Evolutionary conservation across 2,797 vertebrate species (phyloP), one percentile per base, ranked within the genome.

Genomic region (Myioborus melanocephalus): DNA sequence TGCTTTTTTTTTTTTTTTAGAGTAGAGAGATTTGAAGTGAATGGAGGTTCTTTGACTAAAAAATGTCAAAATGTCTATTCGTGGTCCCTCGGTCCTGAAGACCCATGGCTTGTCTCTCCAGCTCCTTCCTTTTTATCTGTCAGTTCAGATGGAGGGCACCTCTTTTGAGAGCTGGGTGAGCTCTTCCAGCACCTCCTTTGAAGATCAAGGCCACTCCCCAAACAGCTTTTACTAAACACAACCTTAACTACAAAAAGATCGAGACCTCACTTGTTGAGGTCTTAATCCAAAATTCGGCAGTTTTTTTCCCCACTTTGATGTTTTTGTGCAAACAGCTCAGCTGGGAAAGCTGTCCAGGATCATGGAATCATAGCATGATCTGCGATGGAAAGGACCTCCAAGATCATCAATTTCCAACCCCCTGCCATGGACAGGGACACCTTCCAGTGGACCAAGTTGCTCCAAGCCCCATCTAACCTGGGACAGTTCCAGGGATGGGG

Each of bases 361-460:
- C 22, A 41, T 3, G 6, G 43, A 61, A 63, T 22, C 23, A 50
- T 0, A 12, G n/a, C 22, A 65, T 53, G 39, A 34, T 7, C 6
- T 78, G 59, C 15, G 13, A 41, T 41, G 39, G 39, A 32, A 71
- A 12, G 22, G 12, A 41, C 13, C 9, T 52, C 15, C 12, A 53
- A 47, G 10, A n/a, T 3, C 30, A 35, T 23, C 52, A 5, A 4
- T 3, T 78, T 78, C 46, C 59, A 65, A 5, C 4, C 3, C 3
- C 18, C 22, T 41, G 10, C 30, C 39, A 20, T 20, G 30, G 34
- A 2, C 44, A 64, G 14, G 7, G 44, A 46, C 8, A 70, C 6
- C 6, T 83, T 35, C 12, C 21, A 46, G 2, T 8, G 1, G 0
- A 0, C 10, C 22, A 83, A 3, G 6, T 14, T 35, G 4, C 4